Base-by-base conservation (phyloP, 2,113 vertebrate species). In the Scartelaos histophorus region DNA sequence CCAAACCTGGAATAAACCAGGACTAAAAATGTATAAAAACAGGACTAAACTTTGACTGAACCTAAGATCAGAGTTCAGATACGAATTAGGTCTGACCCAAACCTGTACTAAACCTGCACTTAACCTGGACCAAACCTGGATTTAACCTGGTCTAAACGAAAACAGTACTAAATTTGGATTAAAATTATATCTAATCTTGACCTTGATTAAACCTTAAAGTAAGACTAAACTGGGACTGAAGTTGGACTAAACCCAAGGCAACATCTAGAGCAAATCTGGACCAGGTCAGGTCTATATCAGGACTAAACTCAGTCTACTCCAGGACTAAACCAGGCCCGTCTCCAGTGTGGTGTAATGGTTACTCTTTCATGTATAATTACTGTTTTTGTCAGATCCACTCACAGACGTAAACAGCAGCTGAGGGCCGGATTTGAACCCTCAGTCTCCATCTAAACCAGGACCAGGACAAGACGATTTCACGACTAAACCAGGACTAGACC, bases 351-450 rank as follows among this genome's bases (percentile, higher is more conserved):
- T 61, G 24, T 34, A 61, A 34, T 61, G 5, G 58, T 29, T 25
- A 24, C 25, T 61, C 24, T 61, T 25, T 61, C 58, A 22, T 29
- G 58, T 61, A 3, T 61, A 61, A 61, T 61, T 9, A 61, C 58
- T 61, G 58, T 61, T 61, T 60, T 34, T 15, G 58, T 61, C 25
- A 60, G 25, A 60, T 7, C 24, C 57, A 7, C 57, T 15, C 57
- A 61, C 22, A 61, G 24, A 61, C 58, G 25, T 61, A 61, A 61
- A 61, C 58, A 61, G 58, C 58, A 61, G 58, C 58, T 61, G 58
- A 61, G 22, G 12, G 17, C 24, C 58, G 24, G 58, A 16, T 61
- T 34, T 61, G 58, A 17, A 34, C 58, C 58, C 5, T 29, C 57
- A 24, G 57, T 24, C 24, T 25, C 12, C 13, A 25, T 29, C 24